Base-by-base conservation (phyloP, 2,888 invertebrate species). In the Noctua janthe region DNA sequence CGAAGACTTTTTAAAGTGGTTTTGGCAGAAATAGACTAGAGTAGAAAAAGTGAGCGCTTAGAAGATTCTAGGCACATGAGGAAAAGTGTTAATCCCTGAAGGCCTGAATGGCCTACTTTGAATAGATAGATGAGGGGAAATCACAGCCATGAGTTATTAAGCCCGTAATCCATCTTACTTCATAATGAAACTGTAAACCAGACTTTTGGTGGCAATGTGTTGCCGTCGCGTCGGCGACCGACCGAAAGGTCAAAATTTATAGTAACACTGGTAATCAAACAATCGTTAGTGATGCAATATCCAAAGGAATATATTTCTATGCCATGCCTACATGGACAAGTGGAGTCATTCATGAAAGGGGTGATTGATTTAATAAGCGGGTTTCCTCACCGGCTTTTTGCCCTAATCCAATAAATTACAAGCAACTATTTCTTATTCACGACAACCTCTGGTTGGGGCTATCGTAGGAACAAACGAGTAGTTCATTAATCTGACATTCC, bases 371-470 rank as follows among this genome's bases (percentile, higher is more conserved):
- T 81, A 77, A 88, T 78, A 81, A 62, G 47, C 66, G 78, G 83
- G 74, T 83, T 89, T 87, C 74, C 87, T 88, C 75, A 74, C 76
- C 79, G 73, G 49, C 62, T 71, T 71, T 75, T 74, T 74, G 67
- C 85, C 84, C 72, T 81, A 67, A 83, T 81, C 71, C 70, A 81
- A 81, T 76, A 78, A 80, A 77, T 74, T 54, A 67, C 54, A 51
- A 59, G 74, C 4, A 51, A 43, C n/a, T 23, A 76, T 35, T 35
- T 64, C 78, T 54, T 20, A 43, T 56, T 64, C 13, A 54, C 29
- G 7, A 62, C 43, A 54, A 49, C 54, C 29, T 23, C 15, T n/a
- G 51, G n/a, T 17, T 6, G 56, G 29, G 15, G 47, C 23, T 17
- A 62, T n/a, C 35, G 1, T 47, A 62, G 11, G 17, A 70, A 51